Evolutionary conservation across 92 coral and sea anemone genomes (phyloP).

Genomic region (Epizoanthus ramosus): DNA sequence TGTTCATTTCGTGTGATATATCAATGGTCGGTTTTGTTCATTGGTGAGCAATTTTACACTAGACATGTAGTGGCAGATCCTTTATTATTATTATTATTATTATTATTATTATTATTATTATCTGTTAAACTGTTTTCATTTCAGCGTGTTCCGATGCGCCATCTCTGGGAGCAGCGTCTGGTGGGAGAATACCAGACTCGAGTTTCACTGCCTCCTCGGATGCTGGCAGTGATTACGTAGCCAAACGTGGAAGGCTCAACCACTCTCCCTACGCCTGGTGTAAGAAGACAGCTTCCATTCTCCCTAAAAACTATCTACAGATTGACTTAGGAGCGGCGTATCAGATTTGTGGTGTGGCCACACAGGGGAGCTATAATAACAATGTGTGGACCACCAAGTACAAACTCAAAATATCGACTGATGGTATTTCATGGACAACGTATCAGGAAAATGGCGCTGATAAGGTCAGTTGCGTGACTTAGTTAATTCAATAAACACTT

Average conservation of each 20-base stretch:
- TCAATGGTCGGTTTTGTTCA: too few species aligned
- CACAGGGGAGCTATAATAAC: not conserved
- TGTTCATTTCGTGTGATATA: too few species aligned
- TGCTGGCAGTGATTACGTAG: not conserved
- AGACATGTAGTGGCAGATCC: too few species aligned
- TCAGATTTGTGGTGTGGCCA: slow-evolving; percentile 16
- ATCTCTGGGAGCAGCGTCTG: not conserved
- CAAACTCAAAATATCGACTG: not conserved
- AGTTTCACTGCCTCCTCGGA: not conserved
- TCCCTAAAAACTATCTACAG: not conserved
- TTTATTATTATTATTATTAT: too few species aligned
- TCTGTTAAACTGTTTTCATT: not conserved
- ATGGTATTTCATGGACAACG: not conserved
- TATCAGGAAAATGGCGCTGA: not conserved
- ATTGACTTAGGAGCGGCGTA: not conserved
- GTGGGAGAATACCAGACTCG: slow-evolving; percentile 1
- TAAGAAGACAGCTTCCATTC: not conserved
- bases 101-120: too few species aligned
- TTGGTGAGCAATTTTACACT: too few species aligned
- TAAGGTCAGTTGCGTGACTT: not conserved
- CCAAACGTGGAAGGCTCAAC: not conserved
- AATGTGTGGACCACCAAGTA: not conserved
- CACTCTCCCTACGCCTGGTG: not conserved
- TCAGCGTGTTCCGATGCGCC: not conserved
- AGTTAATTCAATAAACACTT: not conserved